Conservation (phyloP, 2,797 vertebrate genomes). For the Propithecus perrieri region DNA sequence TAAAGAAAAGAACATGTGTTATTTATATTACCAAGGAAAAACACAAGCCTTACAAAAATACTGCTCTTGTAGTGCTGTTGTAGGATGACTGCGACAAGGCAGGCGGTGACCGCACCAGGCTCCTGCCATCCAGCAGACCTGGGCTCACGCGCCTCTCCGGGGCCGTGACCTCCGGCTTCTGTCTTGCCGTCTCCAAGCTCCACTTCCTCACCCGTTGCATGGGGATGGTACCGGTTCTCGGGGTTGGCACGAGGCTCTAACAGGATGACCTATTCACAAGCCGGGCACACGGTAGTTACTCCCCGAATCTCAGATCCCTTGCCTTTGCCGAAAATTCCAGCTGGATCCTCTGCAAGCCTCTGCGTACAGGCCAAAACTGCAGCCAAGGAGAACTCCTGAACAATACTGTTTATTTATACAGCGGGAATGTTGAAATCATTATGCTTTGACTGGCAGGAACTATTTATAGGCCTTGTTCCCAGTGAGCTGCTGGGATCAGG, state of each 20-base stretch:
- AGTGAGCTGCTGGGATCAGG: conserved; percentile 75
- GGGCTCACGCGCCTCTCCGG: accelerated
- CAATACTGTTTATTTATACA: conserved; percentile 83
- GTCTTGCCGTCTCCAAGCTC: accelerated
- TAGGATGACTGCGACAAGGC: neutral
- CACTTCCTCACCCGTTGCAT: accelerated
- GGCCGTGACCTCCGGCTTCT: accelerated
- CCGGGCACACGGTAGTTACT: neutral
- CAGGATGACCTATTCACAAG: accelerated
- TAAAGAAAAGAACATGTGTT: conserved; percentile 51
- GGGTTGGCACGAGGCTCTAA: accelerated
- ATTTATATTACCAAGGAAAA: conserved; percentile 29
- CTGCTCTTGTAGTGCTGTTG: neutral
- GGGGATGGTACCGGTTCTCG: accelerated
- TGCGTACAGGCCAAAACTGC: conserved; percentile 79
- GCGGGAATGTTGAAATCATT: conserved; percentile 79
- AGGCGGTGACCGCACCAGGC: accelerated
- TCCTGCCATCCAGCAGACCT: accelerated
- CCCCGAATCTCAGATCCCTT: neutral
- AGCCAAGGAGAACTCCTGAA: conserved; percentile 83
- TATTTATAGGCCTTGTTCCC: conserved; percentile 82
- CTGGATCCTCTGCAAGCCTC: conserved; percentile 77
- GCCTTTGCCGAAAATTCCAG: conserved; percentile 67
- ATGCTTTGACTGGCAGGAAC: conserved; percentile 78
- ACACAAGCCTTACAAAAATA: neutral